A percentile compares a stretch with the other conserved stretches of the same genome.
Conservation (phyloP, 2,797 vertebrate species). For the Erithacus rubecula region DNA sequence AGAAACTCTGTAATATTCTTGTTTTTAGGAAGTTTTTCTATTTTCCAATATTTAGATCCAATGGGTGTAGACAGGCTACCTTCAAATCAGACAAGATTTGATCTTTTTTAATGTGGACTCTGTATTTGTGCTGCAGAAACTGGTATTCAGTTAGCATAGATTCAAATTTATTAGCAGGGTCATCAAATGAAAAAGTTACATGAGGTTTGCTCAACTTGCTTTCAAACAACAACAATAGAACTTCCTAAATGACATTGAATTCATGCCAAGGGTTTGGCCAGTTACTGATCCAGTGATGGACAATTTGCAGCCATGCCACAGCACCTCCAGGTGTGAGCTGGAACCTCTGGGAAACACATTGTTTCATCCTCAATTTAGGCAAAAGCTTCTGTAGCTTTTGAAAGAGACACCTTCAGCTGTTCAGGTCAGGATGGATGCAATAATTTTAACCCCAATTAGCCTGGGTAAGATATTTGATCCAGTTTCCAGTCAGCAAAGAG, state of each 20-base stretch:
- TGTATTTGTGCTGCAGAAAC: background rate
- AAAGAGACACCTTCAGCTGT: constrained; percentile 40
- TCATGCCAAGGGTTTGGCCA: background rate
- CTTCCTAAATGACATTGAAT: background rate
- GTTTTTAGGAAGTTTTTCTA: background rate
- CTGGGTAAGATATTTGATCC: background rate
- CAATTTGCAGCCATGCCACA: background rate
- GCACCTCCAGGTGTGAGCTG: constrained; percentile 29
- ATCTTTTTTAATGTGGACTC: background rate
- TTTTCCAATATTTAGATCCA: background rate
- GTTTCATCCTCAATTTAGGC: constrained; percentile 32
- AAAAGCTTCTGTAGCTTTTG: background rate
- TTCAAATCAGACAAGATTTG: background rate
- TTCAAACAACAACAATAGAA: background rate
- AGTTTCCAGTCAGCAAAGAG: background rate
- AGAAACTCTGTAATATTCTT: background rate
- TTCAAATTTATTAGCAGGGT: background rate
- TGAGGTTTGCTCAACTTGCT: background rate
- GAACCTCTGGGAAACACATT: constrained; percentile 20
- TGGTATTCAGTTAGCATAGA: background rate
- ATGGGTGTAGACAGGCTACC: background rate
- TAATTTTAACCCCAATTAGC: background rate
- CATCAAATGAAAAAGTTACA: background rate
- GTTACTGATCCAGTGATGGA: background rate
- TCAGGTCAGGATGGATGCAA: constrained; percentile 31